phyloP scores from a whole-genome alignment of 1,140 invertebrate genomes.

The Lineus longissimus region DNA sequence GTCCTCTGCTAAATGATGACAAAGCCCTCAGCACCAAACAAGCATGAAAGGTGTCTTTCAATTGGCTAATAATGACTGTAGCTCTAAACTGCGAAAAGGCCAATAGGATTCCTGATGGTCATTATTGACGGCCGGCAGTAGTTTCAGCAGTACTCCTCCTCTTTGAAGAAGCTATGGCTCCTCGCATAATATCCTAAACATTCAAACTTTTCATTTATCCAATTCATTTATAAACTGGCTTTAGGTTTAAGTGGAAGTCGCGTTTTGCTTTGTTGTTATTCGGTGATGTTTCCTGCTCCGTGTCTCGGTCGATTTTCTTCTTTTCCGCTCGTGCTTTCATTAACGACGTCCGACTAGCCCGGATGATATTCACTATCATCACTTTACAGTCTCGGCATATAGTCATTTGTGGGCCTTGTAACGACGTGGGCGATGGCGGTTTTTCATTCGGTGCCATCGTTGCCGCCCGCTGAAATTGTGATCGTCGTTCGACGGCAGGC shows the following conservation, averaged over 20 bases:
- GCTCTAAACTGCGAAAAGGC: no score
- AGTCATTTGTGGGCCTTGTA: conserved; percentile 76
- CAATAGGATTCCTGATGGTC: no score
- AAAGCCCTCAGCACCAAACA: no score
- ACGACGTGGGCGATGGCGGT: conserved; percentile 55
- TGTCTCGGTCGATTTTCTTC: neutral
- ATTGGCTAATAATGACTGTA: no score
- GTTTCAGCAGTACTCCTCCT: no score
- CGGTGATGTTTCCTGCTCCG: neutral
- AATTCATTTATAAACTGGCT: conserved; percentile 6
- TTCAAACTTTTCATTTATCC: neutral
- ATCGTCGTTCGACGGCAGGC: conserved; percentile 24
- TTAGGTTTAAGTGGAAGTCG: neutral
- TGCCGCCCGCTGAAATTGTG: conserved; percentile 45
- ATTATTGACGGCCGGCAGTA: no score
- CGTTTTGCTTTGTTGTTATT: neutral
- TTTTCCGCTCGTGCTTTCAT: neutral
- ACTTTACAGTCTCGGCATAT: conserved; percentile 92
- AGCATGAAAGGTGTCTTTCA: no score
- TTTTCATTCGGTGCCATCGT: conserved; percentile 36
- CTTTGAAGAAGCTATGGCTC: no score
- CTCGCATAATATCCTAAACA: no score
- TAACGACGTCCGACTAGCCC: conserved; percentile 39
- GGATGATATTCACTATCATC: conserved; percentile 89
- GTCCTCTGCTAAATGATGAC: no score